These are phyloP conservation scores for Hybos culiciformis DNA, from an alignment of 2,888 invertebrate species.

Conservation along the genomic window DNA sequence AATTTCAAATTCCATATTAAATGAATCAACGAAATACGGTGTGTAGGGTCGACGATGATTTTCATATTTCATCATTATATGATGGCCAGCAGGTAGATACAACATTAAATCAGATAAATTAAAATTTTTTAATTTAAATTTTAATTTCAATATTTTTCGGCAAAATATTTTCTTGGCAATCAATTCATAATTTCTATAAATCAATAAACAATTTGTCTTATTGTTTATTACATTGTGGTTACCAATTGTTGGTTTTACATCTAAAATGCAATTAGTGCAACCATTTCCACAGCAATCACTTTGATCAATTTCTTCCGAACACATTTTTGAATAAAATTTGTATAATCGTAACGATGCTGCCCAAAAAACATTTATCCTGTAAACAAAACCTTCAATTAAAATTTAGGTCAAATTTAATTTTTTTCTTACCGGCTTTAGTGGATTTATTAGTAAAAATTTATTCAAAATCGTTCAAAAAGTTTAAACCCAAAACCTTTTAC, in stretches of 20 bases:
- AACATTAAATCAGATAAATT: slow-evolving; percentile 2
- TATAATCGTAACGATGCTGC: no score
- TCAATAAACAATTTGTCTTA: not conserved
- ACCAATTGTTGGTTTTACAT: slow-evolving; percentile 17
- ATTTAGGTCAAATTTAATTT: no score
- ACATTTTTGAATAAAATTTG: no score
- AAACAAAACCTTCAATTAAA: no score
- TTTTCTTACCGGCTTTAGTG: no score
- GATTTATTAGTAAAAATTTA: no score
- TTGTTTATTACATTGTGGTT: not conserved
- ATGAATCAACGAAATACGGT: slow-evolving; percentile 26
- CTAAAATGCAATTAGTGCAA: slow-evolving; percentile 30
- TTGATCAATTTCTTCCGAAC: no score
- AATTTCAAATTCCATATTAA: slow-evolving; percentile 39
- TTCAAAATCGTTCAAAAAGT: no score
- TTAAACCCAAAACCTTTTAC: no score
- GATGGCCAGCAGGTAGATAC: not conserved
- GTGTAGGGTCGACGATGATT: slow-evolving; percentile 29
- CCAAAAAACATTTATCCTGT: no score
- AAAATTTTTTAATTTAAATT: not conserved
- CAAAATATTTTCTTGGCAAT: not conserved
- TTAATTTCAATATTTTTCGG: not conserved
- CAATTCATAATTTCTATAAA: not conserved
- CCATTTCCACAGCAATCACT: slow-evolving; percentile 34
- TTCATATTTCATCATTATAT: slow-evolving; percentile 3